These are phyloP conservation scores for Cepaea hortensis DNA, from an alignment of 2,888 invertebrate genomes.

Conservation along the genomic window DNA sequence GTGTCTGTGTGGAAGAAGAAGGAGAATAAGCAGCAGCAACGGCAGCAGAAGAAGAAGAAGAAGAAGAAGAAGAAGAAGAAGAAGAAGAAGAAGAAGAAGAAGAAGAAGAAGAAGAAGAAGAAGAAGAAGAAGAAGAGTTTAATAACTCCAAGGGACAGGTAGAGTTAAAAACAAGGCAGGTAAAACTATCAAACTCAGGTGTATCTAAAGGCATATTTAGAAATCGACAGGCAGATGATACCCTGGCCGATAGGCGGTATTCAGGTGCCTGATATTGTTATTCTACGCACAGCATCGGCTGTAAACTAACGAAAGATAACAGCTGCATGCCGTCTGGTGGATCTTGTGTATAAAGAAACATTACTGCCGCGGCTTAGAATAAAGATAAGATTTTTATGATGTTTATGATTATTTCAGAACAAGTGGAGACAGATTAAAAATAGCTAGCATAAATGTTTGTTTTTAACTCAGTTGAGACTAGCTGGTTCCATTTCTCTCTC, in stretches of 20 bases:
- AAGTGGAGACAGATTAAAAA: too few species aligned
- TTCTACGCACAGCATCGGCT: too few species aligned
- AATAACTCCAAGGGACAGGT: neutral
- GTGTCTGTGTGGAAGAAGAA: too few species aligned
- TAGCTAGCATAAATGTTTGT: neutral
- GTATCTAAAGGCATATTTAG: neutral
- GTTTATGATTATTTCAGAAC: too few species aligned
- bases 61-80: slow-evolving; percentile 26
- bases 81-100: slow-evolving; percentile 35
- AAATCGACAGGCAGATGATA: neutral
- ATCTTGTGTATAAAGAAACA: too few species aligned
- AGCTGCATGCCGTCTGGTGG: too few species aligned
- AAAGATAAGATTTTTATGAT: neutral
- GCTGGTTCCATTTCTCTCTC: neutral
- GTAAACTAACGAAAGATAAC: too few species aligned
- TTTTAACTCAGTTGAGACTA: neutral
- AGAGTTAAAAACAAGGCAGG: neutral
- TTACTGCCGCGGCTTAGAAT: neutral
- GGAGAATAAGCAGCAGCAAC: too few species aligned
- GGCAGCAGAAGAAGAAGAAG: neutral
- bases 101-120: slow-evolving; percentile 28
- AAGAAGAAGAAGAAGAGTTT: neutral
- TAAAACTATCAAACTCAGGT: neutral
- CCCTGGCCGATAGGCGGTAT: too few species aligned
- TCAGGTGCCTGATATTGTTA: too few species aligned